Conservation (phyloP, 2,113 vertebrate species). For the Etheostoma cragini region DNA sequence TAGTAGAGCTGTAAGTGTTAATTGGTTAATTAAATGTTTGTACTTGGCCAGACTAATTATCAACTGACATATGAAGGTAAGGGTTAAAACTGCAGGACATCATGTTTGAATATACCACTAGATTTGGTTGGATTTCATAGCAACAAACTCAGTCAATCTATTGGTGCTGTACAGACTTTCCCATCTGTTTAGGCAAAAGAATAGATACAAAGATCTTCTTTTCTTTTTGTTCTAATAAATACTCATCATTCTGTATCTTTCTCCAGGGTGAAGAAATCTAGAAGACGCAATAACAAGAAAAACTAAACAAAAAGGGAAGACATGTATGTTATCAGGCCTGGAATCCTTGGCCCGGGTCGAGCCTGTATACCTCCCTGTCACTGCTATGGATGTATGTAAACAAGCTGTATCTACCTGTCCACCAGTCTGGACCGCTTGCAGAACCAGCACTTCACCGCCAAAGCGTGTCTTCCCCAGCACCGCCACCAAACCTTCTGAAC, state of each 20-base stretch:
- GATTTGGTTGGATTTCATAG: neutral
- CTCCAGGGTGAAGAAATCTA: constrained; percentile 78
- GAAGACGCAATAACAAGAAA: constrained; percentile 75
- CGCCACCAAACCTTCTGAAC: constrained; percentile 7
- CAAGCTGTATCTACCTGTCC: constrained; percentile 64
- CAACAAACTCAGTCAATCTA: neutral
- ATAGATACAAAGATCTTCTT: neutral
- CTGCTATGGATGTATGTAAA: constrained; percentile 75
- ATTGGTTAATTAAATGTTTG: neutral
- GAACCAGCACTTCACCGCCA: constrained; percentile 81
- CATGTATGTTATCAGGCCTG: neutral
- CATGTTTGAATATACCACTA: neutral
- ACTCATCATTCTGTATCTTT: constrained; percentile 16
- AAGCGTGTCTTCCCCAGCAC: constrained; percentile 27
- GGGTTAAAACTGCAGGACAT: neutral
- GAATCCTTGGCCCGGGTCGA: constrained; percentile 21
- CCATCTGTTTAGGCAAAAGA: neutral
- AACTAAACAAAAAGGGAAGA: constrained; percentile 39
- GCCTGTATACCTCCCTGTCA: constrained; percentile 59
- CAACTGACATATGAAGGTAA: neutral
- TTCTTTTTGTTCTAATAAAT: neutral
- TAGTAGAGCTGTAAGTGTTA: neutral
- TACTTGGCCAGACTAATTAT: neutral
- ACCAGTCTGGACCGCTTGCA: constrained; percentile 77
- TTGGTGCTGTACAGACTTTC: neutral